phyloP scores from a whole-genome alignment of 2,797 vertebrate species.

The Cyprinella venusta region DNA sequence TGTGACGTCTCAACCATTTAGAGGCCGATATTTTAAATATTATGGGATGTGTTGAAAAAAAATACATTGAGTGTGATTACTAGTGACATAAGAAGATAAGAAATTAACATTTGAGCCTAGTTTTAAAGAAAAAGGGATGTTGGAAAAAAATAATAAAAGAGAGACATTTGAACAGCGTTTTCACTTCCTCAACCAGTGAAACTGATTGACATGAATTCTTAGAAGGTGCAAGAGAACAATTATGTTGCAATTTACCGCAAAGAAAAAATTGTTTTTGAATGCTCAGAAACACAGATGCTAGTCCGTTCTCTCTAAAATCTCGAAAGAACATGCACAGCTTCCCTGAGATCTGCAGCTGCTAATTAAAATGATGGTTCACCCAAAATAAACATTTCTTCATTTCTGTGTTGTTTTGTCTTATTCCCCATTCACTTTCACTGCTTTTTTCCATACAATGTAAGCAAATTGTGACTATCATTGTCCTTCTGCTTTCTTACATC shows the following conservation, averaged over 20 bases:
- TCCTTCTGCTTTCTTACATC: background rate
- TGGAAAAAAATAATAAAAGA: background rate
- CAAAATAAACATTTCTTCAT: background rate
- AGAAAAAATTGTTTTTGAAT: background rate
- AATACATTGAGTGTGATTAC: no score
- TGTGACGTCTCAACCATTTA: no score
- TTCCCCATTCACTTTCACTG: background rate
- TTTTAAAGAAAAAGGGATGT: background rate
- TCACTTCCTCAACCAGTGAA: slow-evolving; percentile 1
- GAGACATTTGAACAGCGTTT: background rate
- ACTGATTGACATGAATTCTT: background rate
- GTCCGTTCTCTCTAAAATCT: background rate
- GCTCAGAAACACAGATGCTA: background rate
- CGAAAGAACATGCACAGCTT: background rate
- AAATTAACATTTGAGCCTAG: background rate
- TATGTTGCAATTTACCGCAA: background rate
- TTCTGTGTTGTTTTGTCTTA: background rate
- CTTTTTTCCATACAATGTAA: background rate
- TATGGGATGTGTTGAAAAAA: no score
- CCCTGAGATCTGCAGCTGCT: background rate
- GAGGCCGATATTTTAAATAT: no score
- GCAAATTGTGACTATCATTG: background rate
- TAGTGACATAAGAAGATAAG: no score
- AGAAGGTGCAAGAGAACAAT: background rate
- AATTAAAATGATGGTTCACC: background rate